These are phyloP conservation scores for Tyrophagus putrescentiae DNA, from an alignment of 1,140 invertebrate species.

Conservation along the genomic window DNA sequence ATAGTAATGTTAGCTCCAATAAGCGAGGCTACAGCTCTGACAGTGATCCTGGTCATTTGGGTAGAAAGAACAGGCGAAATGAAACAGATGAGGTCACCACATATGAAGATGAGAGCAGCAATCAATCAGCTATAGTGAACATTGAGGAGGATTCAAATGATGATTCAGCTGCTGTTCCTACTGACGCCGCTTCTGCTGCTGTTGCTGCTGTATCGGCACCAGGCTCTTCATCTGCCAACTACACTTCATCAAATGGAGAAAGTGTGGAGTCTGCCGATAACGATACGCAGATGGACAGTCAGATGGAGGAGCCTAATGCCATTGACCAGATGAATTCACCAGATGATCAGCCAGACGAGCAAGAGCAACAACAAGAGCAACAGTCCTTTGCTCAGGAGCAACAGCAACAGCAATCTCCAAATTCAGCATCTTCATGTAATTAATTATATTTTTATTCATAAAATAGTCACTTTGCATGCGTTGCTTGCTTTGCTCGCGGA, in stretches of 20 bases:
- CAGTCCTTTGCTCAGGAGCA: no score
- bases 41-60: not conserved
- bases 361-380: no score
- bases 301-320: no score
- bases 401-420: no score
- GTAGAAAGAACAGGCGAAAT: not conserved
- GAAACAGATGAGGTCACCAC: not conserved
- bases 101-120: constrained; percentile 1
- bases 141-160: constrained; percentile 9
- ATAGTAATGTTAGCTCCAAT: constrained; percentile 3
- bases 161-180: not conserved
- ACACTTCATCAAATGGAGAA: not conserved
- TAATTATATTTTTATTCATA: not conserved
- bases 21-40: not conserved
- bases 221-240: no score
- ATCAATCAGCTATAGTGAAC: not conserved
- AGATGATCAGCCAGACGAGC: no score
- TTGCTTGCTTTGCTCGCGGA: constrained; percentile 1
- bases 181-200: not conserved
- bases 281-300: no score
- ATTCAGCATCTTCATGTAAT: constrained; percentile 6
- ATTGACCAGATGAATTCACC: no score
- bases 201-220: not conserved
- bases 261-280: not conserved
- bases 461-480: no score